Percentiles rank a stretch among this genome's conserved stretches.
Conservation (phyloP, 2,888 invertebrate species). For the Doris montereyensis region DNA sequence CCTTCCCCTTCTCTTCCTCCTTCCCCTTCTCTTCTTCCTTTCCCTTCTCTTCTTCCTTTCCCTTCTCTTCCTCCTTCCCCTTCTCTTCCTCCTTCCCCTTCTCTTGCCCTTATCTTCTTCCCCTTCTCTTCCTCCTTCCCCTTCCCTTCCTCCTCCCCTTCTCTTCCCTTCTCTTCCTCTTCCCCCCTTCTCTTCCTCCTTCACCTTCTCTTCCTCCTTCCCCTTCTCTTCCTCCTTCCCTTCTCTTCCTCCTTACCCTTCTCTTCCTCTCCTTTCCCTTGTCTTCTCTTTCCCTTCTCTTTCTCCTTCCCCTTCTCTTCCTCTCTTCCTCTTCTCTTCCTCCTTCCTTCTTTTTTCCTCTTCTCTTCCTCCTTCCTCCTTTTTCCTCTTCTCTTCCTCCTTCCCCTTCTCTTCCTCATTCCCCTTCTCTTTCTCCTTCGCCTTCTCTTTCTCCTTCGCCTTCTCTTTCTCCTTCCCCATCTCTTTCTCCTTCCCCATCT, state of each 20-base stretch:
- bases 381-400: background rate
- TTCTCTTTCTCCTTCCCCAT: background rate
- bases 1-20: background rate
- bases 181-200: background rate
- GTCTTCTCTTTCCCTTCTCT: background rate
- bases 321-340: background rate
- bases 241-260: background rate
- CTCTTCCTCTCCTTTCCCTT: background rate
- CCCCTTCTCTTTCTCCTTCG: background rate
- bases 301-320: background rate
- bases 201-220: background rate
- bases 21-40: background rate
- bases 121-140: background rate
- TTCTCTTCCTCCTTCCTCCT: background rate
- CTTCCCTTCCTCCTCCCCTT: background rate
- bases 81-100: background rate
- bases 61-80: background rate
- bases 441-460: background rate
- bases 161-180: background rate
- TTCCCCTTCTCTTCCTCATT: background rate
- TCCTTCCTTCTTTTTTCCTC: background rate
- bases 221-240: background rate
- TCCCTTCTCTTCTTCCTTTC: background rate
- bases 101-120: background rate
- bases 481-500: background rate